These are phyloP conservation scores for Lissocephala sabroskyi DNA, from an alignment of 2,888 invertebrate genomes.

Conservation along the genomic window DNA sequence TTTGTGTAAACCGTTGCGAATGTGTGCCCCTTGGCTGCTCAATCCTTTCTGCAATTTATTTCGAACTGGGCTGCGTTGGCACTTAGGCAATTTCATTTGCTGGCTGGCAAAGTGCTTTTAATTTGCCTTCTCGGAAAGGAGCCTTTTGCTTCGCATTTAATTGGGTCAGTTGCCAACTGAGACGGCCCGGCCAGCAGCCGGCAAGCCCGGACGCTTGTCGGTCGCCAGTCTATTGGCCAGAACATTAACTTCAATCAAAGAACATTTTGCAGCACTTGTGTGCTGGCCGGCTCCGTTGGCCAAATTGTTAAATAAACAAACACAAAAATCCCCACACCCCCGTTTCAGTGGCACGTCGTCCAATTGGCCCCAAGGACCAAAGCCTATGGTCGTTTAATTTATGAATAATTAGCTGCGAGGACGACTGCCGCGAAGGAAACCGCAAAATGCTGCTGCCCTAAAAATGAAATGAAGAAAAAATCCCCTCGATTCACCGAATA, in stretches of 20 bases:
- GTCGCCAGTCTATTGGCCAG: conserved; percentile 1
- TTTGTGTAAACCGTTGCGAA: too few relatives aligned
- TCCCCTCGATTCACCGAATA: too few relatives aligned
- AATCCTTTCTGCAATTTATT: too few relatives aligned
- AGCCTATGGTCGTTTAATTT: conserved; percentile 51
- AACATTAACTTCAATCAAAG: conserved; percentile 63
- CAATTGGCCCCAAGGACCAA: conserved; percentile 7
- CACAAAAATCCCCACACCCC: conserved; percentile 1
- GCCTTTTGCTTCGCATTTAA: conserved; percentile 1
- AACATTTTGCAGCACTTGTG: conserved; percentile 59
- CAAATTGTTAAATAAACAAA: conserved; percentile 60
- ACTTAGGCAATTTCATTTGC: too few relatives aligned
- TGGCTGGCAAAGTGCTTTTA: too few relatives aligned
- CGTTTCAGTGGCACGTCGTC: conserved; percentile 29
- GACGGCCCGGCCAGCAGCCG: neutral
- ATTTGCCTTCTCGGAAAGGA: too few relatives aligned
- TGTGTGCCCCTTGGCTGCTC: too few relatives aligned
- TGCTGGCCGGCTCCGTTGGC: too few relatives aligned
- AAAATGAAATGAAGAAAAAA: too few relatives aligned
- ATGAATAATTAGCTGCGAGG: conserved; percentile 66
- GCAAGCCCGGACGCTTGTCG: neutral
- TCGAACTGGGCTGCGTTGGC: neutral
- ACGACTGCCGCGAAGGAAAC: conserved; percentile 33
- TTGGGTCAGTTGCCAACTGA: conserved; percentile 2
- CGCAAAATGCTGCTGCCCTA: conserved; percentile 46